Evolutionary conservation across 2,113 vertebrate genomes (phyloP), one percentile per base, ranked within the genome.

Genomic region (Hystrix brachyura): DNA sequence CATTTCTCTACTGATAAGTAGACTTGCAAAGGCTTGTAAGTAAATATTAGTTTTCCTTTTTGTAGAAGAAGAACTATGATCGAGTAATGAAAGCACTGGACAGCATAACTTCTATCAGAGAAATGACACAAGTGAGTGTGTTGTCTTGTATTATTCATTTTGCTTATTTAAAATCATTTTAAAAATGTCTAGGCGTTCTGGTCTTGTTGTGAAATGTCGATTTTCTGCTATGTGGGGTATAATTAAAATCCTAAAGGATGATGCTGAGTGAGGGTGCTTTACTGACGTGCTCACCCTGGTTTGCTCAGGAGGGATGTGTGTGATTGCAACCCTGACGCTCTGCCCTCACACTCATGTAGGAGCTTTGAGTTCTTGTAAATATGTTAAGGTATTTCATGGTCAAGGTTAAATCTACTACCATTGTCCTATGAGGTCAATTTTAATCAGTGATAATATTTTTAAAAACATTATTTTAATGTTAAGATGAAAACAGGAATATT

Each of bases 21-120:
- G 69, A 69, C n/a, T 91, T 78, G 38, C n/a, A 90, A 15, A 92
- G 71, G 27, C 95, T 29, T 62, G 3, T 21, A 62, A 83, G 25
- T 74, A 81, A 97, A 72, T 51, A 53, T 86, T 57, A 0, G 71
- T 55, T 80, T 96, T 91, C 43, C 84, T 78, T 96, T 84, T 95
- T 97, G 94, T 95, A 99, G 99, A 99, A 99, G 97, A 99, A 99
- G 98, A 99, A 99, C 98, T 99, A 99, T 96, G 99, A 99, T 87
- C 98, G 99, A 93, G 99, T 99, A 87, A 99, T 99, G 99, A 99
- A 99, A 98, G 99, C 99, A 9, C 95, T 99, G 97, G 99, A 99
- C 96, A 99, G 99, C 97, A 99, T 99, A 97, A 99, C 99, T 97
- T 99, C 99, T 59, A 99, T 99, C 94, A 99, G 99, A 99, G 99